These are phyloP conservation scores for Cariama cristata DNA, from an alignment of 2,113 vertebrate species.

Conservation along the genomic window DNA sequence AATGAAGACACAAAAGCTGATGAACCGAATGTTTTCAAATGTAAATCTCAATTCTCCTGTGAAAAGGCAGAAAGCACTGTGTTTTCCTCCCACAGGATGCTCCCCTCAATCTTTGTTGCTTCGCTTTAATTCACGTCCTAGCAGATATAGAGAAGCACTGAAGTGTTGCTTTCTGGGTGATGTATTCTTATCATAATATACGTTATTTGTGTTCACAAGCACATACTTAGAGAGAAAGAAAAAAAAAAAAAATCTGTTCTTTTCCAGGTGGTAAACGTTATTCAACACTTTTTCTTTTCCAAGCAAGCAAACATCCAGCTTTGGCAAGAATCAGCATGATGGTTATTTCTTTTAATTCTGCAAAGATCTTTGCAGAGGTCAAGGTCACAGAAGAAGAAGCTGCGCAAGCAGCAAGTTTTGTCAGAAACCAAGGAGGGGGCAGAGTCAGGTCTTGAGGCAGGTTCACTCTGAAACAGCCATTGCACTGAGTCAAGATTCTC, in stretches of 20 bases:
- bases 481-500: neutral
- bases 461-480: neutral
- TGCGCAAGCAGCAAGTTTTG: neutral
- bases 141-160: neutral
- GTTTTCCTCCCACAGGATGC: constrained; percentile 4
- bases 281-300: neutral
- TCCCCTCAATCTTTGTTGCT: neutral
- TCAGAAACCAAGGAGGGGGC: neutral
- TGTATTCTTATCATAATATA: neutral
- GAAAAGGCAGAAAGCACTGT: neutral
- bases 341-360: neutral
- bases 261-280: constrained; percentile 7
- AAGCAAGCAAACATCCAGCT: neutral
- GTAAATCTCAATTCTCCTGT: neutral
- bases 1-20: constrained; percentile 48
- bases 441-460: neutral
- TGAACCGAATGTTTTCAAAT: constrained; percentile 33
- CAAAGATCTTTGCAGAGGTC: neutral
- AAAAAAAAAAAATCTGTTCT: neutral
- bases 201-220: neutral
- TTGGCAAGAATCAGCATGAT: neutral
- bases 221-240: neutral
- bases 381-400: neutral
- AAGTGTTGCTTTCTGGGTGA: neutral
- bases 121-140: neutral